Percentiles rank a stretch among this genome's conserved stretches.
phyloP scores from a whole-genome alignment of 2,113 vertebrate species.

The Myotis yumanensis region DNA sequence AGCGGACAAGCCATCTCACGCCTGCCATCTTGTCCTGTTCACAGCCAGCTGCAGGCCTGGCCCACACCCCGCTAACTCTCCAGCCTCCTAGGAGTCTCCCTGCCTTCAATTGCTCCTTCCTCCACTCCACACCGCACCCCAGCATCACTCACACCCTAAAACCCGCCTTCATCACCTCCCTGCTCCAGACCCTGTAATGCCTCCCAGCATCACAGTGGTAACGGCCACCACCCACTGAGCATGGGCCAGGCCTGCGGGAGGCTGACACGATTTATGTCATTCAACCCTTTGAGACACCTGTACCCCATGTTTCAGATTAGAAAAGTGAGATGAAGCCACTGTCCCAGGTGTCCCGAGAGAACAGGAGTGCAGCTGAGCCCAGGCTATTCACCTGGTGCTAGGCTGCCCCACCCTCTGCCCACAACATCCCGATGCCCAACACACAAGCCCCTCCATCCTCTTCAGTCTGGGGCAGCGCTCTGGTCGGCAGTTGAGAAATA shows the following conservation, averaged over 20 bases:
- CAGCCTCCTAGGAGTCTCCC: neutral
- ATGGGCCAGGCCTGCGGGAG: accelerated
- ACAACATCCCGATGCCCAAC: neutral
- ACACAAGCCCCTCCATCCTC: neutral
- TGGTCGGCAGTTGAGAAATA: too few species aligned
- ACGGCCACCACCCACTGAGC: neutral
- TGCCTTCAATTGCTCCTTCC: neutral
- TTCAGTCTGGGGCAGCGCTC: neutral
- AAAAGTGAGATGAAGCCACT: neutral
- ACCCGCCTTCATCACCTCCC: neutral
- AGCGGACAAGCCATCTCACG: neutral
- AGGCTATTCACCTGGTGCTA: neutral
- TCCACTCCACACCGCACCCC: neutral
- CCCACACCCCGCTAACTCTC: accelerated
- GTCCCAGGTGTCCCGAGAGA: neutral
- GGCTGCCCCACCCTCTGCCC: neutral
- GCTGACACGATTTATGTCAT: accelerated
- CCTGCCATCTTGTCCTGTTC: accelerated
- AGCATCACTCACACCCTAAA: neutral
- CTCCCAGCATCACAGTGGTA: neutral
- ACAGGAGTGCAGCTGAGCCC: neutral
- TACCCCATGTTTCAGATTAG: neutral
- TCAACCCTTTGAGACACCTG: neutral
- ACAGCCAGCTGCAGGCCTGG: neutral
- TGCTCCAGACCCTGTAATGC: neutral